Base-by-base conservation (phyloP, 2,797 vertebrate genomes). In the Acanthopagrus latus region DNA sequence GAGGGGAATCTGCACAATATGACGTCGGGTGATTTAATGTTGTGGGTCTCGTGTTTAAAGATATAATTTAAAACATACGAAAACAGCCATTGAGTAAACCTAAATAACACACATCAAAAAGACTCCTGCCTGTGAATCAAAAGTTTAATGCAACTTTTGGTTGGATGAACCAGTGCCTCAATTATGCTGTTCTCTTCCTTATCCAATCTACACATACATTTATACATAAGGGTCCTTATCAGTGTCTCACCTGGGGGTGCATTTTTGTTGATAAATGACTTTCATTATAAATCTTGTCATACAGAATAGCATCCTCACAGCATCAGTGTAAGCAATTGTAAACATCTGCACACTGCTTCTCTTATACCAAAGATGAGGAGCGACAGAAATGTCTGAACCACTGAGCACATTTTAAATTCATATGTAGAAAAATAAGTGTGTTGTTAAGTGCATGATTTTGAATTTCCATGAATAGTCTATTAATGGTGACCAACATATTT, bases 181-280 rank as follows among this genome's bases (percentile, higher is more conserved):
- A 2, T 71, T 60, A 58, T 54, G 46, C 38, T 54, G 43, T 55
- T 67, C 27, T 33, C 56, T 11, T 23, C 41, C 21, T 57, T 48
- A 44, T 44, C 64, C 52, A n/a, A 18, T 46, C 57, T 64, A 59
- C 23, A 65, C 69, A 68, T 25, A 25, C 48, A 76, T 69, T 75
- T 29, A 65, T n/a, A 74, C 50, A 57, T 47, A 57, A 47, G 46
- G 25, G 27, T 58, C 47, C 67, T 76, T 62, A 76, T 77, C 78
- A 43, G 38, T 47, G 55, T 50, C 64, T 54, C 25, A 71, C 55
- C 51, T 67, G 66, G 71, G 18, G 18, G 59, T 12, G 46, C 38
- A 62, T 78, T 78, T 58, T 58, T 67, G n/a, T 27, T 74, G 70
- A 78, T 67, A 50, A 78, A 85, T 21, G 57, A 72, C 57, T 47